A percentile compares a stretch with the other conserved stretches of the same genome.
Evolutionary conservation across 2,888 invertebrate species (phyloP).

Genomic region (Mythimna pallens): DNA sequence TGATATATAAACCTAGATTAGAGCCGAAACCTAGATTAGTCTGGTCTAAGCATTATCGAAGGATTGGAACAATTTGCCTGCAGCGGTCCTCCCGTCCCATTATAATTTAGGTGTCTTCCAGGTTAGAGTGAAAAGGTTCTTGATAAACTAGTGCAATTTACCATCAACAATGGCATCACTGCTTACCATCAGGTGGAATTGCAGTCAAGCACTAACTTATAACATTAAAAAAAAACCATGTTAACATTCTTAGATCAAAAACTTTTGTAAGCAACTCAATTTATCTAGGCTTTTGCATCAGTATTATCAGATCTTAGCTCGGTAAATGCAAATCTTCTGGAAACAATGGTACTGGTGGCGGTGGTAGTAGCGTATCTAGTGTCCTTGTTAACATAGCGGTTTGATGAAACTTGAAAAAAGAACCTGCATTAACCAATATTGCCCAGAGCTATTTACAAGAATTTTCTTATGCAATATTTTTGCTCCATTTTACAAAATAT

Average conservation of each 20-base stretch:
- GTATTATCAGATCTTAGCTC: constrained; percentile 33
- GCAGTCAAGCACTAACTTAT: too few relatives aligned
- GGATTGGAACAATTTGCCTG: too few relatives aligned
- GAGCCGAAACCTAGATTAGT: background rate
- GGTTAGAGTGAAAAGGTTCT: too few relatives aligned
- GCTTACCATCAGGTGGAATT: too few relatives aligned
- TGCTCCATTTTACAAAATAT: constrained; percentile 21
- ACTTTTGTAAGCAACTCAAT: background rate
- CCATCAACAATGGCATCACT: too few relatives aligned
- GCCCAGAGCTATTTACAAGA: constrained; percentile 26
- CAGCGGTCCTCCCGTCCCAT: too few relatives aligned
- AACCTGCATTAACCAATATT: constrained; percentile 51
- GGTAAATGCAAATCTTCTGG: constrained; percentile 31
- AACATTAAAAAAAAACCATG: background rate
- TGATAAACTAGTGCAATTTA: too few relatives aligned
- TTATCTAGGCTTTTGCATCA: constrained; percentile 23
- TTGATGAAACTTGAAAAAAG: constrained; percentile 49
- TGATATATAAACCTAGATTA: background rate
- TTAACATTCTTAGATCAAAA: background rate
- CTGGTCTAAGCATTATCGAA: too few relatives aligned
- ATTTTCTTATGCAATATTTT: constrained; percentile 31
- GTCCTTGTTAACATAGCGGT: constrained; percentile 45
- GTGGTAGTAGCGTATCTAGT: constrained; percentile 13
- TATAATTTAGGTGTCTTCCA: too few relatives aligned
- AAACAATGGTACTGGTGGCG: constrained; percentile 44